Conservation (phyloP, 2,113 vertebrate species). For the Dryoscopus gambensis region DNA sequence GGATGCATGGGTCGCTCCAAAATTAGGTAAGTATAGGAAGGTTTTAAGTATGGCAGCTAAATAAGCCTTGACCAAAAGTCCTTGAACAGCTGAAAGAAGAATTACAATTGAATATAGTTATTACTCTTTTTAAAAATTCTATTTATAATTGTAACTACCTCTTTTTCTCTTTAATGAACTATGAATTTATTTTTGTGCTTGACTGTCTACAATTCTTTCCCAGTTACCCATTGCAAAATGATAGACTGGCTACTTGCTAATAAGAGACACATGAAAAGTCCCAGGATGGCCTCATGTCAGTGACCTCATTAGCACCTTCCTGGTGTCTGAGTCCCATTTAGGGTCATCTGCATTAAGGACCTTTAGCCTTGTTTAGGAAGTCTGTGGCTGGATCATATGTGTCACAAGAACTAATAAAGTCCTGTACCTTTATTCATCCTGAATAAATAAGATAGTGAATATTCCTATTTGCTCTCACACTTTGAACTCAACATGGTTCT, state of each 20-base stretch:
- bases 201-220: not conserved
- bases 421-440: not conserved
- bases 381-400: not conserved
- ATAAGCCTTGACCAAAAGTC: not conserved
- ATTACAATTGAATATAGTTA: not conserved
- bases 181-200: not conserved
- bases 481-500: not conserved
- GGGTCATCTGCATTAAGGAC: not conserved
- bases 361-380: not conserved
- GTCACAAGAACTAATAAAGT: not conserved
- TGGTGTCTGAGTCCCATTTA: not conserved
- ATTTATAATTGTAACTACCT: not conserved
- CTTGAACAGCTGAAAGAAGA: not conserved
- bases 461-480: not conserved
- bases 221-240: not conserved
- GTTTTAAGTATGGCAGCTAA: not conserved
- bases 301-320: not conserved
- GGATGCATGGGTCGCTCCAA: not conserved
- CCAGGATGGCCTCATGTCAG: not conserved
- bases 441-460: not conserved
- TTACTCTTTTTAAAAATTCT: not conserved
- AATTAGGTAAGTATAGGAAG: not conserved
- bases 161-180: not conserved
- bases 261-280: not conserved
- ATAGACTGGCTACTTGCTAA: not conserved